Evolutionary conservation across 1,140 invertebrate genomes (phyloP), one percentile per base, ranked within the genome.

Genomic region (Platyscapa corneri): DNA sequence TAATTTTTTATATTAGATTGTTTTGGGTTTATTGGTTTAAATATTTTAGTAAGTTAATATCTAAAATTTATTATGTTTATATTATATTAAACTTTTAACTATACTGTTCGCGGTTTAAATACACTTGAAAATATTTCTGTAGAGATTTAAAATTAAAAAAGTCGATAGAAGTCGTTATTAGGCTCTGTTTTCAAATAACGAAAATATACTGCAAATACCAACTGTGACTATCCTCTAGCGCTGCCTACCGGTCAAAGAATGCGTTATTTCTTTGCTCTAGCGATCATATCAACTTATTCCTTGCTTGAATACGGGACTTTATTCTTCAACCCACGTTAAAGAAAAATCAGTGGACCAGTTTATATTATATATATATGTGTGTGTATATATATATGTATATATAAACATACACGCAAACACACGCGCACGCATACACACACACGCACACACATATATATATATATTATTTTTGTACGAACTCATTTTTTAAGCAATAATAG

Each of bases 171-270:
- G 30, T 0, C 10, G n/a, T 30, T 14, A 46, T 46, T 76, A 76
- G 14, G 75, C 30, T 74, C 70, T 74, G 70, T 74, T 74, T 74
- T n/a, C 70, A 74, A 0, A 42, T 42, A 74, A 74, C 70, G 70
- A 74, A 74, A 39, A 74, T 74, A 42, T 74, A 74, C 3, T 10
- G 8, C 3, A 42, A n/a, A 74, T 42, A 16, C 3, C 7, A n/a
- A 14, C 23, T 3, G 12, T 42, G 32, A 5, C 14, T 37, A 72
- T 74, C 70, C 23, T 42, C 70, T 74, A 74, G 70, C 70, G 70
- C 70, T 27, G 23, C 37, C 70, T 74, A 27, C 30, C 70, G 70
- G 23, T n/a, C 20, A n/a, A 42, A 42, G 2, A 74, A 74, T 42
- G 70, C 37, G 18, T 42, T 74, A 74, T 39, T 72, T 72, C 27